phyloP scores from a whole-genome alignment of 2,888 invertebrate species.

The Drosophila stalkeri region DNA sequence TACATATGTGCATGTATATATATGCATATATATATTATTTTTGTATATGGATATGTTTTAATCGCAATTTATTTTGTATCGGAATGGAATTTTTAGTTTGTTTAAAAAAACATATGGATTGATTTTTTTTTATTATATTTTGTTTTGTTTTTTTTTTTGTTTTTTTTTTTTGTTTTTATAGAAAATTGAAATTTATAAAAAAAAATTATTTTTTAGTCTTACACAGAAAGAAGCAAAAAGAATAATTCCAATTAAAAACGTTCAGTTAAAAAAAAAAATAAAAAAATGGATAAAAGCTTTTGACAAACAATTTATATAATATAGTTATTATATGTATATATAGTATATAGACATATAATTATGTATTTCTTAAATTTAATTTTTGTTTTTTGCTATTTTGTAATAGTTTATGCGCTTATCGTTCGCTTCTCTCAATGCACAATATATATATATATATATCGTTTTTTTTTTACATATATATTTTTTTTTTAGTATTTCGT shows the following conservation, averaged over 20 bases:
- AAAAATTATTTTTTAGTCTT: constrained; percentile 33
- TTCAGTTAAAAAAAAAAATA: not conserved
- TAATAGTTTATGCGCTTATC: constrained; percentile 44
- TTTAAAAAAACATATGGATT: constrained; percentile 26
- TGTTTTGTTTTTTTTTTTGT: not conserved
- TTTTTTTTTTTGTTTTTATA: constrained; percentile 3
- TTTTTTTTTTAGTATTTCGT: constrained; percentile 18
- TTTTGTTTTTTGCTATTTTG: constrained; percentile 6
- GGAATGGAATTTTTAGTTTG: constrained; percentile 44
- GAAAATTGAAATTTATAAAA: constrained; percentile 34
- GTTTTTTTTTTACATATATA: constrained; percentile 2
- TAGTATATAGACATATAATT: constrained; percentile 15
- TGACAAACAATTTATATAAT: constrained; percentile 9
- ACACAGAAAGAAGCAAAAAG: constrained; percentile 4
- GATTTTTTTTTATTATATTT: not conserved
- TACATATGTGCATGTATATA: not conserved
- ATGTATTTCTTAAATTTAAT: constrained; percentile 7
- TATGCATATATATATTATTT: not conserved
- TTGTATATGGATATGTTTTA: constrained; percentile 49
- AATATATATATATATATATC: not conserved
- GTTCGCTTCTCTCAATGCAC: constrained; percentile 25
- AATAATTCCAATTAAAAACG: not conserved
- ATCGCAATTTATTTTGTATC: constrained; percentile 17
- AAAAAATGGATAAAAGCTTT: constrained; percentile 24
- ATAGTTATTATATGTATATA: constrained; percentile 14